Conservation (phyloP, 2,797 vertebrate genomes). For the Hemibagrus guttatus region DNA sequence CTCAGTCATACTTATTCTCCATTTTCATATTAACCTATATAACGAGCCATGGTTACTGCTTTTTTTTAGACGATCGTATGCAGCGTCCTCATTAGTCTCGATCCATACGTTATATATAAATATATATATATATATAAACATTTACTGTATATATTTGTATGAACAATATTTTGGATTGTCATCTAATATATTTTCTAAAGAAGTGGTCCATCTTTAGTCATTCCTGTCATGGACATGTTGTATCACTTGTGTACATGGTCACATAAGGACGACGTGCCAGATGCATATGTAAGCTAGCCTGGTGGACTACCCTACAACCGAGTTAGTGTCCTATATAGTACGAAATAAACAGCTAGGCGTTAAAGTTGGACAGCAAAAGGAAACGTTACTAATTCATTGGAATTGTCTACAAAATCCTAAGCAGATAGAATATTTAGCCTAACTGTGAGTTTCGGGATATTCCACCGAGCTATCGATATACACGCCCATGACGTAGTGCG, state of each 20-base stretch:
- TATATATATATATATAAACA: not conserved
- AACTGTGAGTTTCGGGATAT: conserved; percentile 15
- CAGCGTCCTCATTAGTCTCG: conserved; percentile 61
- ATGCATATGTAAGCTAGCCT: conserved; percentile 22
- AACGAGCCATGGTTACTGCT: conserved; percentile 61
- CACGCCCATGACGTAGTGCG: conserved; percentile 56
- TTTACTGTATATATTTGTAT: conserved; percentile 56
- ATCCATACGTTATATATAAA: conserved; percentile 46
- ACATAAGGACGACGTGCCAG: conserved; percentile 44
- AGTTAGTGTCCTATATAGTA: not conserved
- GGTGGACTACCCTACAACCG: conserved; percentile 18
- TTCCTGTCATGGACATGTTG: conserved; percentile 49
- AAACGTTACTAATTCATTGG: conserved; percentile 2
- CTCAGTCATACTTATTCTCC: conserved; percentile 57
- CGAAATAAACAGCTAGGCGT: not conserved
- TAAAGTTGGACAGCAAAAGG: not conserved
- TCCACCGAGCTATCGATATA: conserved; percentile 44
- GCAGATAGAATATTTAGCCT: not conserved
- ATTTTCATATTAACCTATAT: conserved; percentile 68
- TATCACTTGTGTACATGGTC: conserved; percentile 36
- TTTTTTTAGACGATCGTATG: conserved; percentile 63
- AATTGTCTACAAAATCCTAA: not conserved
- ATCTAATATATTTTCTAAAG: conserved; percentile 66
- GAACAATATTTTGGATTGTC: conserved; percentile 52
- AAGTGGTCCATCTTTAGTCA: conserved; percentile 52